These are phyloP conservation scores for Crotalus tigris DNA, from an alignment of 2,113 vertebrate genomes.

Conservation along the genomic window DNA sequence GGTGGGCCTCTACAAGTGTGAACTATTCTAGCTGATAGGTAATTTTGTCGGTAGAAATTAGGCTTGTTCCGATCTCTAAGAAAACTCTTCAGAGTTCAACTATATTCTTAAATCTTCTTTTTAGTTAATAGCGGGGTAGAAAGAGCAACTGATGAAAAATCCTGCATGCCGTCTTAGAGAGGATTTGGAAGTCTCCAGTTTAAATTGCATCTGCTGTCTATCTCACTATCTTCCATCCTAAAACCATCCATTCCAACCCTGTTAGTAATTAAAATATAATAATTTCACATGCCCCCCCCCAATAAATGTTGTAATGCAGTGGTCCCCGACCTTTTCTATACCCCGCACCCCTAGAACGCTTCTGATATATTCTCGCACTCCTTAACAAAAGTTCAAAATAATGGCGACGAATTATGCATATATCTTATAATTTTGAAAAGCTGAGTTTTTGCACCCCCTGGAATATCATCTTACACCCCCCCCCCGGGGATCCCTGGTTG, in stretches of 20 bases:
- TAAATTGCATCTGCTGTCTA: not conserved
- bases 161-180: not conserved
- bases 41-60: not conserved
- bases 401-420: too few species aligned
- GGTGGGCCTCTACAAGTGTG: slow-evolving; percentile 3
- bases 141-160: not conserved
- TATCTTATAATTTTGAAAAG: too few species aligned
- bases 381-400: too few species aligned
- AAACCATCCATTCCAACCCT: not conserved
- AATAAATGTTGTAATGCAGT: not conserved
- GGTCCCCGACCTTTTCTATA: too few species aligned
- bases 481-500: too few species aligned
- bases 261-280: not conserved
- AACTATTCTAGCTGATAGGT: slow-evolving; percentile 8
- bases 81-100: not conserved
- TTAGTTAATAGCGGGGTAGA: not conserved
- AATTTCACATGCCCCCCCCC: not conserved
- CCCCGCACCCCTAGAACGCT: too few species aligned
- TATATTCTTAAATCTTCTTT: not conserved
- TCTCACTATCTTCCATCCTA: not conserved
- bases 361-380: too few species aligned
- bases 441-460: too few species aligned
- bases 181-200: not conserved
- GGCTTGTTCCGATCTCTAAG: not conserved
- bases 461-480: too few species aligned